A percentile compares a stretch with the other conserved stretches of the same genome.
Evolutionary conservation across 1,140 invertebrate species (phyloP).

Genomic region (Pentalonia nigronervosa): DNA sequence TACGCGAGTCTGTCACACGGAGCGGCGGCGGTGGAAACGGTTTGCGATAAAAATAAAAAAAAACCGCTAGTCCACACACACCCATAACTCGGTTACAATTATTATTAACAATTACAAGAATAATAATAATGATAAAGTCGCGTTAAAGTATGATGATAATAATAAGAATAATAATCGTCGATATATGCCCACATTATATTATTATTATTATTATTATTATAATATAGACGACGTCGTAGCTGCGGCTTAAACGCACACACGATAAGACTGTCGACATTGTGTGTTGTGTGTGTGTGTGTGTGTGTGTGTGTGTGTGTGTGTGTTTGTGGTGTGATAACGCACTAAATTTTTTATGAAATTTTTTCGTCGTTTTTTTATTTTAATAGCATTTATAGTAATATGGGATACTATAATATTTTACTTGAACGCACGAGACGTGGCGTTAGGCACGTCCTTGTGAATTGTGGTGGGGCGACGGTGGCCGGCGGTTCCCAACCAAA

Average conservation of each 20-base stretch:
- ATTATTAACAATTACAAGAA: not conserved
- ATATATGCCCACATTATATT: not conserved
- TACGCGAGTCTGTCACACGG: not conserved
- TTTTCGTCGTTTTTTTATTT: not conserved
- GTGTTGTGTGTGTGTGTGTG: not conserved
- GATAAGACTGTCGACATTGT: constrained; percentile 1
- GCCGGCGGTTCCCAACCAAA: not conserved
- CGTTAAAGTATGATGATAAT: not conserved
- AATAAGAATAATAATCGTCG: not conserved
- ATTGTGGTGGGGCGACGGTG: not conserved
- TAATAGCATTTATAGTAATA: not conserved
- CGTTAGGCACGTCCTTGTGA: not conserved
- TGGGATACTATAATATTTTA: constrained; percentile 7
- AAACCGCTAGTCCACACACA: not conserved
- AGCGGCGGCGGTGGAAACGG: not conserved
- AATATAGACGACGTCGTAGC: not conserved
- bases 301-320: not conserved
- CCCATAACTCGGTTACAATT: not conserved
- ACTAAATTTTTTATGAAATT: constrained; percentile 12
- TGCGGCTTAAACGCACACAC: not conserved
- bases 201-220: not conserved
- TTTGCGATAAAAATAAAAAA: not conserved
- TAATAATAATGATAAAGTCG: not conserved
- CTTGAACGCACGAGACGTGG: not conserved
- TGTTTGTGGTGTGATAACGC: not conserved